Evolutionary conservation across 1,140 invertebrate genomes (phyloP).

Genomic region (Drosophila nebulosa): DNA sequence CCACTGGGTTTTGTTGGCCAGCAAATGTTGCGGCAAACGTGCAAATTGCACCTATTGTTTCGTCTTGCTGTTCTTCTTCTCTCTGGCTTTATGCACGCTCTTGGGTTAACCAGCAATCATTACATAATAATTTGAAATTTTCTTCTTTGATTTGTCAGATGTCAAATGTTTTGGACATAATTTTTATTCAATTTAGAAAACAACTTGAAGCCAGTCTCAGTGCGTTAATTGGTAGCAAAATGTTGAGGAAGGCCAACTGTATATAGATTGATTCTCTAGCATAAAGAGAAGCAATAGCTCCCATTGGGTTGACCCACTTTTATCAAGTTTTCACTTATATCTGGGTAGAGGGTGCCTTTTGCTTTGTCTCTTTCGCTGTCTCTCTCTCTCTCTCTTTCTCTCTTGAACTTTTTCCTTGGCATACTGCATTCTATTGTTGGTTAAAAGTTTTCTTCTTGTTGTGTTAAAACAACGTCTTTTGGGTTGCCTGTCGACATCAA

Average conservation of each 20-base stretch:
- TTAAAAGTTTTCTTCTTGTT: conserved; percentile 44
- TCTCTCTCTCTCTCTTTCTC: not conserved
- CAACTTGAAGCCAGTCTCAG: conserved; percentile 15
- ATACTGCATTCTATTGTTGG: conserved; percentile 31
- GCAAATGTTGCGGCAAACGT: conserved; percentile 58
- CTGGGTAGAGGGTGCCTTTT: conserved; percentile 3
- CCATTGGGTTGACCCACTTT: conserved; percentile 47
- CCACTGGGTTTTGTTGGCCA: conserved; percentile 13
- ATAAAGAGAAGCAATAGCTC: not conserved
- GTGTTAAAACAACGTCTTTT: conserved; percentile 49
- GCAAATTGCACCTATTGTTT: conserved; percentile 61
- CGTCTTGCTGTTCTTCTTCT: conserved; percentile 38
- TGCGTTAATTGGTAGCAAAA: conserved; percentile 47
- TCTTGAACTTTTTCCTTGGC: conserved; percentile 6
- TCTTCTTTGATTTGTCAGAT: too few relatives aligned
- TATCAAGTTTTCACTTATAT: conserved; percentile 53
- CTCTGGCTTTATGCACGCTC: not conserved
- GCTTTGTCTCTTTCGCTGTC: too few relatives aligned
- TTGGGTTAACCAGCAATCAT: conserved; percentile 39
- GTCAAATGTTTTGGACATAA: not conserved
- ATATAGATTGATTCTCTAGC: conserved; percentile 58
- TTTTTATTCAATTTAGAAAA: not conserved
- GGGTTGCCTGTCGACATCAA: conserved; percentile 49
- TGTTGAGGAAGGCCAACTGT: conserved; percentile 11
- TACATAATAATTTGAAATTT: conserved; percentile 14